Base-by-base conservation (phyloP, 2,888 invertebrate genomes). In the Amorpha juglandis region DNA sequence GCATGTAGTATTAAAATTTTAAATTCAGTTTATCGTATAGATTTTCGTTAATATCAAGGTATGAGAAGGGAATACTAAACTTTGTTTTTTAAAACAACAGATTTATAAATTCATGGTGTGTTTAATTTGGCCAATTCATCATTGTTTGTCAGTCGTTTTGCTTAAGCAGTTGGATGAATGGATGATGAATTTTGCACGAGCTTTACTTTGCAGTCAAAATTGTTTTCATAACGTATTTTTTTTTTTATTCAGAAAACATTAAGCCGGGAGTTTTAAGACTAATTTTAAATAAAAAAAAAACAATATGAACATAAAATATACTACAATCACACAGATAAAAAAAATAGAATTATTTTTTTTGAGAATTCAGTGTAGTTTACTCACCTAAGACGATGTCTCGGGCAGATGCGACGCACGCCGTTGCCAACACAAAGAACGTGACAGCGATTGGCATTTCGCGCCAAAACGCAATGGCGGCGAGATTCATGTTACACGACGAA, bases 321-420 rank as follows among this genome's bases (percentile, higher is more conserved):
- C 4, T 27, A 3, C 27, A 27, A n/a, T n/a, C n/a, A n/a, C n/a
- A n/a, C n/a, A n/a, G n/a, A n/a, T n/a, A n/a, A n/a, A n/a, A n/a
- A n/a, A n/a, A n/a, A n/a, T n/a, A n/a, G n/a, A n/a, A n/a, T n/a
- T 27, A 27, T 27, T 27, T 27, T 27, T 27, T 27, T n/a, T n/a
- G n/a, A n/a, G n/a, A n/a, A 35, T 6, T 14, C 35, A 16, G 11
- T 21, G 8, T 14, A 48, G 7, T 63, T 14, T 38, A 84, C 91
- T 91, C 69, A 92, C 92, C 89, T 74, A 92, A 81, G 73, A 91
- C 79, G 76, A 92, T 84, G 71, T 91, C 91, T 76, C 84, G 87
- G 80, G 90, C 89, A 78, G 89, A 82, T 77, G 80, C 85, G 68
- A 80, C 74, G 80, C 81, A 84, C 64, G 80, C 81, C 76, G 83